Base-by-base conservation (phyloP, 2,797 vertebrate species). In the Mormyrus hasselquistii region DNA sequence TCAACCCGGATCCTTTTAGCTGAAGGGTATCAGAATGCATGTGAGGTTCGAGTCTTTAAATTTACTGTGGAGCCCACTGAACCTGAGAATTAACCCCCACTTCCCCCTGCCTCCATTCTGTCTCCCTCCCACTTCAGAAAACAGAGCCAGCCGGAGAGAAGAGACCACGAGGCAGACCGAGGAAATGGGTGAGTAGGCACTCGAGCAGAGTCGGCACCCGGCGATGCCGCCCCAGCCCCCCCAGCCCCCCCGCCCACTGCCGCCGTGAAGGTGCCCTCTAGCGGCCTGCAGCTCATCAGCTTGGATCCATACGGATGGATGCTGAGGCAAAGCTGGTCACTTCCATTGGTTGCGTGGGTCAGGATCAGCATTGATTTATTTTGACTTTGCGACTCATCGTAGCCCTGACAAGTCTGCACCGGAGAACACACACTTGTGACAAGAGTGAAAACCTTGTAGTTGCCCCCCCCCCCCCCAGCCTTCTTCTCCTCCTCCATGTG, bases 81-180 rank as follows among this genome's bases (percentile, higher is more conserved):
- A 41, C 52, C 19, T 14, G 65, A 82, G 44, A 14, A 82, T 76
- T 10, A 62, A 87, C 44, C 52, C 25, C 47, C 25, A 12, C 8
- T 55, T 41, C 5, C 53, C 87, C 2, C 25, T 16, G 38, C 5
- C 6, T 73, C 14, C 16, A 3, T 19, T 90, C 92, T 89, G 96
- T 93, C 90, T 93, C 92, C 93, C 91, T 92, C 59, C 44, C 90
- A 93, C 95, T 94, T 88, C 92, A 98, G 98, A 98, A 98, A 97
- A 96, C 96, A 94, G 98, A 99, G 95, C 96, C 97, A 50, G 95
- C 95, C 91, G 97, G 97, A 93, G 97, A 98, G 96, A 97, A 96
- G 93, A 97, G 98, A 95, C 98, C 98, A 92, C 97, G 98, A 94
- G 99, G 99, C 90, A 96, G 99, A 94, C 99, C 99, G 57, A 98